These are phyloP conservation scores for Chloroclysta siterata DNA, from an alignment of 2,888 invertebrate species.

Conservation along the genomic window DNA sequence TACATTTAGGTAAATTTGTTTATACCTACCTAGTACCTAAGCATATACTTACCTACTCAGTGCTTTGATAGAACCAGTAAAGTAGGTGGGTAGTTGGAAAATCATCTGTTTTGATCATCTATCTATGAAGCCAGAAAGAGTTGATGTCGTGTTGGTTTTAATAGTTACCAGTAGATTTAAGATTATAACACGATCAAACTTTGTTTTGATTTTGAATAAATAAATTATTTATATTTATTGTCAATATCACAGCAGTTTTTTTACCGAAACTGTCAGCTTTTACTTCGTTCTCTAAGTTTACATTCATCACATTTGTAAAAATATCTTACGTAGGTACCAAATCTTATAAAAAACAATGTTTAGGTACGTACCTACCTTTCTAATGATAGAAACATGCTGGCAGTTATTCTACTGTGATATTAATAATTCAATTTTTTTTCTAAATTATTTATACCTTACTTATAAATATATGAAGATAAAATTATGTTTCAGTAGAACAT, in stretches of 20 bases:
- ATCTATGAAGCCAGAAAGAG: slow-evolving; percentile 56
- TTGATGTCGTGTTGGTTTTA: slow-evolving; percentile 57
- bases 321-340: slow-evolving; percentile 9
- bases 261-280: slow-evolving; percentile 69
- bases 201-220: slow-evolving; percentile 64
- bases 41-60: slow-evolving; percentile 19
- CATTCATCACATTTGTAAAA: slow-evolving; percentile 8
- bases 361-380: neutral
- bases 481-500: slow-evolving; percentile 32
- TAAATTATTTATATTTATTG: slow-evolving; percentile 56
- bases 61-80: slow-evolving; percentile 17
- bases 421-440: slow-evolving; percentile 81
- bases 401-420: slow-evolving; percentile 83
- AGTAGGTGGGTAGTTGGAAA: slow-evolving; percentile 9
- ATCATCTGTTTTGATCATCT: slow-evolving; percentile 42
- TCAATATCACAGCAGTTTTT: slow-evolving; percentile 83
- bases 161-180: slow-evolving; percentile 82
- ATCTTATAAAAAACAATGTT: slow-evolving; percentile 15
- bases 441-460: slow-evolving; percentile 74
- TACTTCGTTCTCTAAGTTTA: slow-evolving; percentile 26
- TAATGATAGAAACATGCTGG: slow-evolving; percentile 61
- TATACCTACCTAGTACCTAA: slow-evolving; percentile 7
- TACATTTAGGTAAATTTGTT: slow-evolving; percentile 4
- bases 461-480: slow-evolving; percentile 45
- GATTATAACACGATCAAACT: slow-evolving; percentile 63